Percentiles rank a stretch among this genome's conserved stretches.
These are phyloP conservation scores for Limonius californicus DNA, from an alignment of 1,140 invertebrate species.

Conservation along the genomic window DNA sequence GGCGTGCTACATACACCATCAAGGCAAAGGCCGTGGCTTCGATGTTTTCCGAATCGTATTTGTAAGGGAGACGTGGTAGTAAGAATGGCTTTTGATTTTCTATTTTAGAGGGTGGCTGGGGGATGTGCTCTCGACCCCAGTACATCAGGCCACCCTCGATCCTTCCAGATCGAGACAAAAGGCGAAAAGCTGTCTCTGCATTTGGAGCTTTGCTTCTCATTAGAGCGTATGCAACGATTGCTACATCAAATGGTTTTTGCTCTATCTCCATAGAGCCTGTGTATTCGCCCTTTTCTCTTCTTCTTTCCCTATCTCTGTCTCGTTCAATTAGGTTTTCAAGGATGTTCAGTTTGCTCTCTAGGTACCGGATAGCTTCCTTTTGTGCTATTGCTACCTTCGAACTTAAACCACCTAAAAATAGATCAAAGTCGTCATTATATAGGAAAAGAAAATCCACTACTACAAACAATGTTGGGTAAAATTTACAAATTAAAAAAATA, in stretches of 20 bases:
- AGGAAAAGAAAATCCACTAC: too few species aligned
- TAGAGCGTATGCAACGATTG: slow-evolving; percentile 84
- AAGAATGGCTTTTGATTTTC: slow-evolving; percentile 90
- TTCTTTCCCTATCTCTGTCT: not conserved
- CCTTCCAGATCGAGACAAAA: slow-evolving; percentile 62
- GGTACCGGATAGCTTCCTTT: slow-evolving; percentile 67
- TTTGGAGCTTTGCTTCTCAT: slow-evolving; percentile 72
- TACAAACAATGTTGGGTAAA: too few species aligned
- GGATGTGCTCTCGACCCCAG: slow-evolving; percentile 76
- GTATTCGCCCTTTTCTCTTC: not conserved
- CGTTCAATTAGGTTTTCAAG: slow-evolving; percentile 50
- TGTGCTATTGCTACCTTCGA: slow-evolving; percentile 67
- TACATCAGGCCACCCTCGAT: slow-evolving; percentile 76
- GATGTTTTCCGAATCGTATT: slow-evolving; percentile 87
- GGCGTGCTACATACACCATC: slow-evolving; percentile 80
- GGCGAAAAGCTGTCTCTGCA: slow-evolving; percentile 76
- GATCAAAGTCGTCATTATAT: too few species aligned
- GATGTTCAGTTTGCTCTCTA: slow-evolving; percentile 80
- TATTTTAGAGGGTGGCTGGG: slow-evolving; percentile 73
- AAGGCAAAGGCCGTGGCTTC: slow-evolving; percentile 90
- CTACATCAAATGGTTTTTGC: slow-evolving; percentile 77
- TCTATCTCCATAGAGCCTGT: slow-evolving; percentile 29
- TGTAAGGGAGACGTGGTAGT: slow-evolving; percentile 79
- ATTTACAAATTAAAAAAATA: too few species aligned
- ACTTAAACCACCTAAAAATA: slow-evolving; percentile 57